Conservation (phyloP, 2,113 vertebrate species). For the Edolisoma coerulescens region DNA sequence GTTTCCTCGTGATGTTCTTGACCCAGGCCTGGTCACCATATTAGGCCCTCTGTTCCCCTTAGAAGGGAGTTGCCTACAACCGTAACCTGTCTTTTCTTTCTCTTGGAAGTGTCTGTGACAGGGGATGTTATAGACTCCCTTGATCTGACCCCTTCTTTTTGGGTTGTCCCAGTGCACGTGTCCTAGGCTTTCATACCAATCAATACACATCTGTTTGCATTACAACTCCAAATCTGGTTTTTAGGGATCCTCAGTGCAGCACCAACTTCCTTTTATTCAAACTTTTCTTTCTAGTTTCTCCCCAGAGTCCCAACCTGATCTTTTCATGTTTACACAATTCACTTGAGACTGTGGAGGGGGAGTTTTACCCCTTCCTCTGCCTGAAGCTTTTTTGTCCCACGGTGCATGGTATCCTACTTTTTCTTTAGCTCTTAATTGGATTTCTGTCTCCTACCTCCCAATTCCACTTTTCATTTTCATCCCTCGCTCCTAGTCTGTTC, state of each 20-base stretch:
- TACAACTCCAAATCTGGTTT: background rate
- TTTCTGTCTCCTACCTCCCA: background rate
- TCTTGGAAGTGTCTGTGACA: background rate
- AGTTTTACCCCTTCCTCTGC: background rate
- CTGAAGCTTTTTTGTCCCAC: background rate
- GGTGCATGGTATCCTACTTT: background rate
- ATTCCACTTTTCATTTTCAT: background rate
- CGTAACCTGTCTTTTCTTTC: background rate
- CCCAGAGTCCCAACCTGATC: accelerated
- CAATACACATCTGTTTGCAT: background rate
- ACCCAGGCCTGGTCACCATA: background rate
- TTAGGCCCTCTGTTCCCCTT: background rate
- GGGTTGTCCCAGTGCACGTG: accelerated
- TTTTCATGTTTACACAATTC: background rate
- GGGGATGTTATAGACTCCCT: background rate
- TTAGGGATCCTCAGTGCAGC: background rate
- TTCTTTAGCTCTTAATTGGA: background rate
- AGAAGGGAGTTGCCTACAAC: background rate
- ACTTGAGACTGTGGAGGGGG: background rate
- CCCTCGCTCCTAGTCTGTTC: accelerated
- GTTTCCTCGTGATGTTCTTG: background rate
- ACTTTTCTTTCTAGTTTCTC: background rate
- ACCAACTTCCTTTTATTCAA: background rate
- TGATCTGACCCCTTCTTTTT: background rate
- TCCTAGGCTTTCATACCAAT: background rate